phyloP scores from a whole-genome alignment of 1,140 invertebrate species.

The Drosophila melanica region DNA sequence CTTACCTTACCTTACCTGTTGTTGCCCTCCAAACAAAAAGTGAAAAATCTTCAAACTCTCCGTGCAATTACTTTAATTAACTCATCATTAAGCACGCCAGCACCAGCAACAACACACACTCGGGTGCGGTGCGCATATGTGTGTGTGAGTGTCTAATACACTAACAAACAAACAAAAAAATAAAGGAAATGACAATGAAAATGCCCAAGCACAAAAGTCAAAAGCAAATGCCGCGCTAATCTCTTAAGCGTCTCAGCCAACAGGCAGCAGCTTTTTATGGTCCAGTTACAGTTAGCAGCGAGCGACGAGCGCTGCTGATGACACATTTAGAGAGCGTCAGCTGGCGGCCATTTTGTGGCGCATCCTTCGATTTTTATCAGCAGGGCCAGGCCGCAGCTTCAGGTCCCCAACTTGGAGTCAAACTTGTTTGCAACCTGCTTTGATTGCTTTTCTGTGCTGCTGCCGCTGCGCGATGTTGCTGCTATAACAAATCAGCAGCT shows the following conservation, averaged over 20 bases:
- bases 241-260: slow-evolving; percentile 26
- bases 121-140: slow-evolving; percentile 10
- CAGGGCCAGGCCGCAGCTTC: slow-evolving; percentile 22
- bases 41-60: slow-evolving; percentile 50
- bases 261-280: slow-evolving; percentile 22
- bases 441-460: slow-evolving; percentile 71
- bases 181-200: slow-evolving; percentile 77
- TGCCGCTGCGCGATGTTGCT: slow-evolving; percentile 6
- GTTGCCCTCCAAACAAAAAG: slow-evolving; percentile 35
- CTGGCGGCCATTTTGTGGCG: slow-evolving; percentile 47
- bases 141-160: slow-evolving; percentile 21
- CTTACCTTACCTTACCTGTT: slow-evolving; percentile 6
- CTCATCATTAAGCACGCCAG: slow-evolving; percentile 75
- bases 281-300: slow-evolving; percentile 43
- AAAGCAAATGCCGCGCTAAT: slow-evolving; percentile 46
- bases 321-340: slow-evolving; percentile 49
- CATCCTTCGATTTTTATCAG: slow-evolving; percentile 55
- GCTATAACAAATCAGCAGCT: slow-evolving; percentile 15
- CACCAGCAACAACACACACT: slow-evolving; percentile 31
- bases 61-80: slow-evolving; percentile 81
- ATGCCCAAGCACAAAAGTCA: slow-evolving; percentile 43
- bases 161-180: slow-evolving; percentile 23
- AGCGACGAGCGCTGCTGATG: slow-evolving; percentile 15
- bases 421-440: slow-evolving; percentile 80
- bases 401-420: slow-evolving; percentile 11